Evolutionary conservation across 1,140 invertebrate species (phyloP).

Genomic region (Ganaspis sp.): DNA sequence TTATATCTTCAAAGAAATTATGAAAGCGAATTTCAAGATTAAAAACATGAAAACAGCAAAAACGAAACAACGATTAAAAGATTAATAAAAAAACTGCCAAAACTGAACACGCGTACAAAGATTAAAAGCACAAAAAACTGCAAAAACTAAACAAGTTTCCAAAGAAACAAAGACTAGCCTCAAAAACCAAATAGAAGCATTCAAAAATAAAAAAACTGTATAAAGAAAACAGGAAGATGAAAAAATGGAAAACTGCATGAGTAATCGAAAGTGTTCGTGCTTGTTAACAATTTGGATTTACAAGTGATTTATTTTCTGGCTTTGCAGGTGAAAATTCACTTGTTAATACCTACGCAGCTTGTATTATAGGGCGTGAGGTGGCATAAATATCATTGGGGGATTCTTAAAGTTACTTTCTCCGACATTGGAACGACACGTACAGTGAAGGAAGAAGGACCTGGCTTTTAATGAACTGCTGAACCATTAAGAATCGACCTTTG

Average conservation of each 20-base stretch:
- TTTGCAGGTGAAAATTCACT: constrained; percentile 23
- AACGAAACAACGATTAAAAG: too few species aligned
- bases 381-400: constrained; percentile 6
- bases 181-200: too few species aligned
- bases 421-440: constrained; percentile 17
- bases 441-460: neutral
- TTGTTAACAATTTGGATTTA: neutral
- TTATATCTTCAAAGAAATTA: too few species aligned
- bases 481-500: constrained; percentile 23
- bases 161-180: too few species aligned
- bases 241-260: neutral
- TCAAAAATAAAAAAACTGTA: too few species aligned
- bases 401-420: neutral
- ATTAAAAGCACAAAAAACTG: too few species aligned
- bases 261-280: neutral
- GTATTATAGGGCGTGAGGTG: neutral
- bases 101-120: too few species aligned
- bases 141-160: too few species aligned
- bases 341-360: neutral
- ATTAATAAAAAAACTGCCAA: too few species aligned
- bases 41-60: too few species aligned
- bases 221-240: neutral
- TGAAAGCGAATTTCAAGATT: too few species aligned
- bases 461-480: constrained; percentile 16
- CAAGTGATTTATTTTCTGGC: neutral